A percentile compares a stretch with the other conserved stretches of the same genome.
phyloP scores from a whole-genome alignment of 1,140 invertebrate species.

The Phthorimaea operculella region DNA sequence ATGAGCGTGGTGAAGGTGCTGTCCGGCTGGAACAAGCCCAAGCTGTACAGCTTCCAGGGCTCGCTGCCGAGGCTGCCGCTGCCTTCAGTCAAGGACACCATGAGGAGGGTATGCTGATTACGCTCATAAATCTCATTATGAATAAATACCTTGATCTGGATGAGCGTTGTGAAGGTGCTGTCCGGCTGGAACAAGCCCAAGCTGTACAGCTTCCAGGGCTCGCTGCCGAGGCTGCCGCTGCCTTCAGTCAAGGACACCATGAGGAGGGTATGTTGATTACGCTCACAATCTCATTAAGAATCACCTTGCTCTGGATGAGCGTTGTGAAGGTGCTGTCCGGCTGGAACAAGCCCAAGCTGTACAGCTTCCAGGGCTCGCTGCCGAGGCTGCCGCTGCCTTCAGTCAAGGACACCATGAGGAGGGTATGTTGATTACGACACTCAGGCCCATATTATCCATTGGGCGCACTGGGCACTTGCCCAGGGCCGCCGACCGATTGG shows the following conservation, averaged over 20 bases:
- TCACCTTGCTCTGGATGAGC: conserved; percentile 90
- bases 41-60: conserved; percentile 96
- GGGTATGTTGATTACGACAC: too few relatives aligned
- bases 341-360: conserved; percentile 90
- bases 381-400: conserved; percentile 91
- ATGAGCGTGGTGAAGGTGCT: conserved; percentile 80
- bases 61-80: conserved; percentile 93
- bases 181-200: conserved; percentile 88
- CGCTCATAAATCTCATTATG: too few relatives aligned
- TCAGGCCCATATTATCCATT: too few relatives aligned
- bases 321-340: conserved; percentile 82
- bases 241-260: conserved; percentile 91
- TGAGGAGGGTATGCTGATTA: conserved; percentile 83
- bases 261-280: conserved; percentile 80
- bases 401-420: conserved; percentile 86
- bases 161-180: conserved; percentile 79
- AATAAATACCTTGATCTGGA: too few relatives aligned
- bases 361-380: conserved; percentile 96
- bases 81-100: conserved; percentile 88
- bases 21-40: conserved; percentile 86
- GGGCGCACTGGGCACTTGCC: too few relatives aligned
- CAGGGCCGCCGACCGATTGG: too few relatives aligned
- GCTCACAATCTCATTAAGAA: too few relatives aligned
- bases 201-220: conserved; percentile 97
- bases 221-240: conserved; percentile 91